A percentile compares a stretch with the other conserved stretches of the same genome.
These are phyloP conservation scores for Sarcophilus harrisii DNA, from an alignment of 2,797 vertebrate species.

Conservation along the genomic window DNA sequence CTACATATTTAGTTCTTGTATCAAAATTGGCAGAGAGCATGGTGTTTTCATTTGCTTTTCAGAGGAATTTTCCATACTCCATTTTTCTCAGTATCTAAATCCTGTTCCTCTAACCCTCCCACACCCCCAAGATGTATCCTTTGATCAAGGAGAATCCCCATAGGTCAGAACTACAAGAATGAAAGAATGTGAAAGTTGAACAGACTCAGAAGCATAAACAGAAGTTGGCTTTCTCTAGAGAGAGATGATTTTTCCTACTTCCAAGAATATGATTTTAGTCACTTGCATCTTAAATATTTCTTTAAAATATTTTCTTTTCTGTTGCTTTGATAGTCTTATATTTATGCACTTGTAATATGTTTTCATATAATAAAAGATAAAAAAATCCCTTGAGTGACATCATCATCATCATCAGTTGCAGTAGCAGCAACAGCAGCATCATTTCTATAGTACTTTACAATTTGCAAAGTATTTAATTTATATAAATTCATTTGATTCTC, in stretches of 20 bases:
- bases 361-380: neutral
- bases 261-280: constrained; percentile 7
- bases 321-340: neutral
- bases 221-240: neutral
- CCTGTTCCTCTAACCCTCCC: neutral
- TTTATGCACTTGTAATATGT: neutral
- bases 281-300: neutral
- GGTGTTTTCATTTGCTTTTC: constrained; percentile 42
- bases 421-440: neutral
- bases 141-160: neutral
- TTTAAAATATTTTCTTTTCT: neutral
- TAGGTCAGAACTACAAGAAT: neutral
- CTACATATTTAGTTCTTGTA: neutral
- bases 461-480: neutral
- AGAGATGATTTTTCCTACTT: constrained; percentile 3
- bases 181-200: constrained; percentile 12
- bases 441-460: neutral
- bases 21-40: neutral
- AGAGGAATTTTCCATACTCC: neutral
- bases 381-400: neutral
- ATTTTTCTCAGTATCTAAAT: constrained; percentile 5
- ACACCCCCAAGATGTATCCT: neutral
- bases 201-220: neutral
- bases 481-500: neutral
- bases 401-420: neutral